Evolutionary conservation across 2,113 vertebrate genomes (phyloP), one percentile per base, ranked within the genome.

Genomic region (Fukomys damarensis): DNA sequence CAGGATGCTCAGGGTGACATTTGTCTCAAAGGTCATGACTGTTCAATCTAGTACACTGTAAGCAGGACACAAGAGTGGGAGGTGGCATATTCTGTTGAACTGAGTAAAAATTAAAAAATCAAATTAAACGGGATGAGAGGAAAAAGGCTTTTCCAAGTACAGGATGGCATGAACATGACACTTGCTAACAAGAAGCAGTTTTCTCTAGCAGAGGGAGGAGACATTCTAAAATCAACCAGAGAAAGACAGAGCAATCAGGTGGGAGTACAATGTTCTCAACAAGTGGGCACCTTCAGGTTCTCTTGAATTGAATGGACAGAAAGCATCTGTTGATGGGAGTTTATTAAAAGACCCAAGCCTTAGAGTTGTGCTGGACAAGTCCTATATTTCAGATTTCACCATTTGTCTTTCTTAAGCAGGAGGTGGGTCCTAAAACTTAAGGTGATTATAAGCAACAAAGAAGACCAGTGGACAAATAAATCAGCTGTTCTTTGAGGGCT

Each of bases 251-350:
- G 96, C 96, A 94, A 82, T 96, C 16, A 86, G 96, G 94, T 95
- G 1, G 16, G 43, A 6, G 86, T 72, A 85, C 96, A 66, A 86
- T 96, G 94, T 89, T 92, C 97, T 97, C 96, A 96, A 13, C 70
- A 95, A 61, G 96, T 52, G 46, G 38, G 59, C 16, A 30, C 46
- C 54, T 95, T 35, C 91, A 76, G 96, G 86, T 95, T 61, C 94
- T 95, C 97, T 98, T 93, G 80, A 94, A 86, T 86, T 28, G 87
- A 96, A 97, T 96, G 96, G 96, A 97, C 93, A 95, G 89, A 91
- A 89, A 92, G 82, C 97, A 89, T 43, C 63, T 52, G 91, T 63
- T 35, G 83, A 61, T 68, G 91, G 91, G 88, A 96, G 79, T 9
- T 96, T 77, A 82, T 79, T 92, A 61, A 70, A 95, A 97, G 91